Base-by-base conservation (phyloP, 2,888 invertebrate species). In the Philaethria dido region DNA sequence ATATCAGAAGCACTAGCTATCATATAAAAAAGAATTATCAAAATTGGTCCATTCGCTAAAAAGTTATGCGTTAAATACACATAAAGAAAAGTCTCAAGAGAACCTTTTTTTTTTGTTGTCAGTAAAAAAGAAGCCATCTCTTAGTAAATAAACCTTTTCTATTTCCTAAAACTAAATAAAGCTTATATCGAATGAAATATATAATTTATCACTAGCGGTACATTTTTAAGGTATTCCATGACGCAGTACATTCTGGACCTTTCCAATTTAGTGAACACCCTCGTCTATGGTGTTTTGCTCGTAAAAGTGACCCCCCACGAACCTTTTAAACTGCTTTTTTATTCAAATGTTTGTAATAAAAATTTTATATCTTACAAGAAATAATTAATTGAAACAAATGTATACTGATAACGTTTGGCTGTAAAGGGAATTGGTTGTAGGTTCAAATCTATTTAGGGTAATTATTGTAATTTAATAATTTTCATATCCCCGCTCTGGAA, bases 281-380 rank as follows among this genome's bases (percentile, higher is more conserved):
- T 33, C 22, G 22, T 18, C 18, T 36, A 48, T 36, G 48, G 61
- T 22, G 36, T 48, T 22, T 39, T 13, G 22, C 3, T 50, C 48
- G 48, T 62, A 62, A 62, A 62, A 48, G 11, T 50, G 61, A 39
- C 61, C 61, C 18, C 20, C 57, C 42, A 57, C 22, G 22, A 57
- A 57, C 57, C 45, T 45, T 29, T 44, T 45, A 33, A 29, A 60
- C 14, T 45, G 45, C 14, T 47, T 14, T 60, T 60, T 60, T 60
- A 60, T 60, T 60, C 60, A 33, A 33, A 60, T 47, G 42, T 57
- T 22, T 25, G n/a, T 42, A n/a, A 57, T 57, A 57, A 57, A 42
- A 42, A 5, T 42, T 16, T 57, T 57, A 57, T 57, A 22, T 42
- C 57, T 22, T 11, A 57, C 57, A 42, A 42, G 42, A 42, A n/a